Conservation (phyloP, 2,888 invertebrate genomes). For the Corbicula japonica region DNA sequence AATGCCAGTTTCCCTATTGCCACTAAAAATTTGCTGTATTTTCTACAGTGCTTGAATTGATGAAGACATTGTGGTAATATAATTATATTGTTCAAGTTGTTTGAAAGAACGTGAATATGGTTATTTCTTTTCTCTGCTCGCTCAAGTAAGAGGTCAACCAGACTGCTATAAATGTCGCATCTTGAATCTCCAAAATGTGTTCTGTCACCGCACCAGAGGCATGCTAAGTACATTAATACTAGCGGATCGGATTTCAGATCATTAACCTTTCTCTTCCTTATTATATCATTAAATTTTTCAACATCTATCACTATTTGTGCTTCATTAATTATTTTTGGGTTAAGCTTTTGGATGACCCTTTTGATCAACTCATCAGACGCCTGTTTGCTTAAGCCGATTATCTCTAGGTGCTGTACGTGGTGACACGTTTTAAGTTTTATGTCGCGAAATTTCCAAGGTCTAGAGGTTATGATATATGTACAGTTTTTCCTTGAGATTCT, state of each 20-base stretch:
- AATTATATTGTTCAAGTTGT: not conserved
- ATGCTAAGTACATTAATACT: not conserved
- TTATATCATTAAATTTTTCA: not conserved
- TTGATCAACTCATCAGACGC: not conserved
- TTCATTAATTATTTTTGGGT: not conserved
- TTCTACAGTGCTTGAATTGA: not conserved
- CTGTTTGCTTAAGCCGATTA: not conserved
- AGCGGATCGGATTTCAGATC: not conserved
- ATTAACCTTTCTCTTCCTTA: not conserved
- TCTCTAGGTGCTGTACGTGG: not conserved
- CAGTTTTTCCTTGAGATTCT: not conserved
- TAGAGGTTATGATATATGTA: not conserved
- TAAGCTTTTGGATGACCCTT: not conserved
- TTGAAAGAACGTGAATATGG: not conserved
- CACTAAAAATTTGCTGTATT: not conserved
- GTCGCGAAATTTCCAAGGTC: not conserved
- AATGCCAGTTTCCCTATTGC: not conserved
- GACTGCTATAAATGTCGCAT: not conserved
- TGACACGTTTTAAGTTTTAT: not conserved
- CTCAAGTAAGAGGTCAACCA: not conserved
- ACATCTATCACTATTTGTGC: not conserved
- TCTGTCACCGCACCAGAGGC: not conserved
- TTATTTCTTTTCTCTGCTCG: not conserved
- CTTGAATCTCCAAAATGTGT: not conserved
- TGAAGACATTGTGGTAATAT: not conserved